phyloP scores from a whole-genome alignment of 2,797 vertebrate genomes.

The Trachops cirrhosus region DNA sequence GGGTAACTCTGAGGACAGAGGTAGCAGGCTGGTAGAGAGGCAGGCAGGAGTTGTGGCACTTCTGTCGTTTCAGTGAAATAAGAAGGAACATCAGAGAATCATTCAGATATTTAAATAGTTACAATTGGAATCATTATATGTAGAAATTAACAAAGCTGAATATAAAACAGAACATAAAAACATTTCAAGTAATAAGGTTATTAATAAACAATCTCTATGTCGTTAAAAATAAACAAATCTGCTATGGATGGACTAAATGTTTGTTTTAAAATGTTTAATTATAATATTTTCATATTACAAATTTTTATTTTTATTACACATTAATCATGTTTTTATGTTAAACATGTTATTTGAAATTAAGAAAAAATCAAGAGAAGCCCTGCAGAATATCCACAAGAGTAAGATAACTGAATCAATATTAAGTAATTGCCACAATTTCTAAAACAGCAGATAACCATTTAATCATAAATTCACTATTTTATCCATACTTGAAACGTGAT shows the following conservation, averaged over 20 bases:
- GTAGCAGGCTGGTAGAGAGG: background rate
- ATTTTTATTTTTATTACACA: background rate
- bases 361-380: background rate
- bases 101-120: background rate
- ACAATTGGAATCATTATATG: background rate
- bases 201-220: background rate
- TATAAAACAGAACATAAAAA: background rate
- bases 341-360: background rate
- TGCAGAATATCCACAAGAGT: background rate
- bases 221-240: background rate
- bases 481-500: background rate
- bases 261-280: background rate
- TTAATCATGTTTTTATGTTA: background rate
- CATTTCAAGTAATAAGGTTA: background rate
- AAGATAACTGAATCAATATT: slow-evolving; percentile 10
- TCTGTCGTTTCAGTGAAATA: background rate
- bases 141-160: background rate
- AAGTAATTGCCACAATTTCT: background rate
- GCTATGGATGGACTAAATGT: background rate
- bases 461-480: background rate
- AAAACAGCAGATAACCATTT: slow-evolving; percentile 6
- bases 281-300: background rate
- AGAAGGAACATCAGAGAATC: background rate
- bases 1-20: background rate
- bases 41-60: background rate